Conservation (phyloP, 2,888 invertebrate species). For the Rhorus exstirpatorius region DNA sequence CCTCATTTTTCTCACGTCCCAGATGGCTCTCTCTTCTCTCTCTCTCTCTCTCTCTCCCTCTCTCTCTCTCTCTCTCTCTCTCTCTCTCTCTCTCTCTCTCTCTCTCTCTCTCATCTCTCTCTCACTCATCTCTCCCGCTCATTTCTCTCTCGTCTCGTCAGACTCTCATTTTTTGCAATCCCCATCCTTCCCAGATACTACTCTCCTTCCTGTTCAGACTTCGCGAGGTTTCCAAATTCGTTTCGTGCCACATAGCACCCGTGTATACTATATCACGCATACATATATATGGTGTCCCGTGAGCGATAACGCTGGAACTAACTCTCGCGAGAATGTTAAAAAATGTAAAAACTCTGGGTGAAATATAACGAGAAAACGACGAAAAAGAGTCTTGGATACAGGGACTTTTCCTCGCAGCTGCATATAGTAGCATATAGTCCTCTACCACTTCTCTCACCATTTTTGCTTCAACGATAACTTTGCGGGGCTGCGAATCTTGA, state of each 20-base stretch:
- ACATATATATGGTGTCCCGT: conserved; percentile 1
- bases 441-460: conserved; percentile 1
- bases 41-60: neutral
- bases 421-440: conserved; percentile 24
- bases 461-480: conserved; percentile 10
- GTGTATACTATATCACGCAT: neutral
- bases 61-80: neutral
- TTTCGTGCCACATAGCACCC: conserved; percentile 10
- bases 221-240: neutral
- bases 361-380: conserved; percentile 27
- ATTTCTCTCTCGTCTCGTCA: conserved; percentile 31
- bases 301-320: conserved; percentile 24
- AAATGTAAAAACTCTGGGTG: conserved; percentile 35
- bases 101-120: no score
- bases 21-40: neutral
- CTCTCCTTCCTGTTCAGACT: conserved; percentile 51
- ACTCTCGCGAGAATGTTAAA: conserved; percentile 37
- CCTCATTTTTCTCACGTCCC: conserved; percentile 66
- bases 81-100: neutral
- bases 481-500: conserved; percentile 19
- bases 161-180: conserved; percentile 58
- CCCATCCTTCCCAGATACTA: conserved; percentile 42
- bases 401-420: conserved; percentile 10
- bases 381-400: neutral
- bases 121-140: neutral